Evolutionary conservation across 2,888 invertebrate genomes (phyloP), one percentile per base, ranked within the genome.

Genomic region (Lysandra bellargus): DNA sequence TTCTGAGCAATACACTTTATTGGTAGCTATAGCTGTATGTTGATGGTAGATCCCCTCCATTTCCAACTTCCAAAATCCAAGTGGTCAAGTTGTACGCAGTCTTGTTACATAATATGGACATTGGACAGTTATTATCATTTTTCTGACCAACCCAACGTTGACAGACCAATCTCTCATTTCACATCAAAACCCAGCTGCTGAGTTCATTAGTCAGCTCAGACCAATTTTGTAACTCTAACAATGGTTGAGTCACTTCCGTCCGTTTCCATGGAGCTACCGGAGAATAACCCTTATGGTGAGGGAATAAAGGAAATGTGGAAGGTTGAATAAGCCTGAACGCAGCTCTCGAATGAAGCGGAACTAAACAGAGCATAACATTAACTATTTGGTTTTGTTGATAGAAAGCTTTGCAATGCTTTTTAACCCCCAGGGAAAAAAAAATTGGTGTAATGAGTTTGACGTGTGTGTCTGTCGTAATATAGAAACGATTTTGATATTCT

Each of bases 311-410:
- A 4, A 0, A 57, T 57, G 57, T 57, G 57, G 3, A 17, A 57
- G 17, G 57, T 2, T 3, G 17, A 57, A 57, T 57, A 57, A 57
- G 17, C 4, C 4, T 53, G 53, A 53, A 69, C 9, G 33, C 49
- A 49, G 49, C 33, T 69, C 69, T 37, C 69, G 17, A 69, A 69
- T 69, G 33, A 37, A 69, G 69, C 69, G 69, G 69, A 69, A 69
- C 69, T 17, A 5, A 69, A 69, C 33, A 69, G 12, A 12, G 30
- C 30, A 30, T 64, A n/a, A 61, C 12, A 64, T 7, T 64, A 30
- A 17, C 57, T 57, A 17, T 17, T 57, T 57, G 57, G 57, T 17
- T 57, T 57, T 57, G 57, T 17, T 17, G 4, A 17, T 57, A 14
- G 44, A 53, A 14, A 53, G 53, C 14, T 53, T 57, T 17, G 17